These are phyloP conservation scores for Oithona nana DNA, from an alignment of 2,888 invertebrate species.

Conservation along the genomic window DNA sequence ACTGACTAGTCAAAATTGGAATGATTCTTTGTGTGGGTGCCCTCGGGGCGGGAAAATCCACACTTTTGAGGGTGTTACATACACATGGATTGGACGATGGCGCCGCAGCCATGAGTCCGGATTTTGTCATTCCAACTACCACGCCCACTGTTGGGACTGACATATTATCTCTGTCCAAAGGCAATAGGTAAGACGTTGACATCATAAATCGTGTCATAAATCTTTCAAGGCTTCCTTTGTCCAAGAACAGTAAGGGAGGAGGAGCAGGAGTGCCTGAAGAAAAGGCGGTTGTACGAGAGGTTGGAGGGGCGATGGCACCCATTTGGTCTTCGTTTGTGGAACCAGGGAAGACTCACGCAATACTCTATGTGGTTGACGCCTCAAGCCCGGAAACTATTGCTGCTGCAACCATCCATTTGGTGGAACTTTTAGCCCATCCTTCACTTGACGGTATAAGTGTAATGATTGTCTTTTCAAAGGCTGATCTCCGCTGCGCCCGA, in stretches of 20 bases:
- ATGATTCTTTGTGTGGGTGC: constrained; percentile 54
- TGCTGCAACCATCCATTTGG: neutral
- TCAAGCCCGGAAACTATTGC: constrained; percentile 4
- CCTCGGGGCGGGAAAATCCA: constrained; percentile 57
- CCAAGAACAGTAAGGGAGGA: constrained; percentile 34
- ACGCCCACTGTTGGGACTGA: constrained; percentile 62
- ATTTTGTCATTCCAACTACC: constrained; percentile 30
- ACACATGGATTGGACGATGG: neutral
- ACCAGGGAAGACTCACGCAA: neutral
- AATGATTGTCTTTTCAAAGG: constrained; percentile 4
- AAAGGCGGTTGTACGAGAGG: constrained; percentile 43
- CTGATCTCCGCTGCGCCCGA: constrained; percentile 3
- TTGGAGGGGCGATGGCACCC: constrained; percentile 63
- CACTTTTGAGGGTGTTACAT: constrained; percentile 51
- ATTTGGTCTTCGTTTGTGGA: constrained; percentile 43
- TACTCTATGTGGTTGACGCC: constrained; percentile 9
- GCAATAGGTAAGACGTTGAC: no score
- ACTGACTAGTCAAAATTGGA: no score
- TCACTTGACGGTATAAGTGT: neutral
- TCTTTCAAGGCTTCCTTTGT: no score
- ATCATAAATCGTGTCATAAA: no score
- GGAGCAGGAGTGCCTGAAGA: constrained; percentile 25
- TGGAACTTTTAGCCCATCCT: neutral
- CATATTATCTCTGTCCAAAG: no score
- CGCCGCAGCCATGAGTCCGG: no score